phyloP scores from a whole-genome alignment of 2,888 invertebrate species.

The Nymphalis polychloros region DNA sequence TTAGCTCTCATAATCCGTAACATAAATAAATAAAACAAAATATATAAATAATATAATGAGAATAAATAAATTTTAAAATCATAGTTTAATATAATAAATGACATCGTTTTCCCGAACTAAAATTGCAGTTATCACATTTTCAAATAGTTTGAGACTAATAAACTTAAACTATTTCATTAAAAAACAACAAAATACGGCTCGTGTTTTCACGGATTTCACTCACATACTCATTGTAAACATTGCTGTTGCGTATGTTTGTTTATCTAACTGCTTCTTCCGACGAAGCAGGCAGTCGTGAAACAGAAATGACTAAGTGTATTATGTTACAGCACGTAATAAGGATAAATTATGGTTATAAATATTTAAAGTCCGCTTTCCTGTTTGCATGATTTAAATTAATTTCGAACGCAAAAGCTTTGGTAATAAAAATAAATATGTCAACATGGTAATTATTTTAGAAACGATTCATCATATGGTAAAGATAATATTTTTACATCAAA shows the following conservation, averaged over 20 bases:
- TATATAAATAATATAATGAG: too few relatives aligned
- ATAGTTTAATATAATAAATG: too few relatives aligned
- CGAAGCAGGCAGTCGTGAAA: conserved; percentile 7
- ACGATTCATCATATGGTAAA: background rate
- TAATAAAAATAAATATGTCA: conserved; percentile 9
- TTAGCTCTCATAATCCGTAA: too few relatives aligned
- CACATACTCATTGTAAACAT: conserved; percentile 8
- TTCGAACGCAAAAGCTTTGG: background rate
- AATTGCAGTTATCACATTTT: too few relatives aligned
- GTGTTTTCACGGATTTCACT: conserved; percentile 11
- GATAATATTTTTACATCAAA: background rate
- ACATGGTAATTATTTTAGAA: background rate
- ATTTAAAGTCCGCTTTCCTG: conserved; percentile 10
- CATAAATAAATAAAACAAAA: too few relatives aligned
- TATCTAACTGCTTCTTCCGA: conserved; percentile 20
- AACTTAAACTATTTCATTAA: too few relatives aligned
- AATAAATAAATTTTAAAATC: too few relatives aligned
- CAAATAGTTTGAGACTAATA: too few relatives aligned
- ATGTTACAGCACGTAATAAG: conserved; percentile 15
- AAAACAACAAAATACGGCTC: background rate
- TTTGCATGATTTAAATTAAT: background rate
- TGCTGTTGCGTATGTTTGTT: conserved; percentile 13
- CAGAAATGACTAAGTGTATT: conserved; percentile 10
- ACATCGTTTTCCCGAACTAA: too few relatives aligned
- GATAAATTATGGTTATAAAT: conserved; percentile 15